Evolutionary conservation across 2,113 vertebrate genomes (phyloP).

Genomic region (Phocoena sinus): DNA sequence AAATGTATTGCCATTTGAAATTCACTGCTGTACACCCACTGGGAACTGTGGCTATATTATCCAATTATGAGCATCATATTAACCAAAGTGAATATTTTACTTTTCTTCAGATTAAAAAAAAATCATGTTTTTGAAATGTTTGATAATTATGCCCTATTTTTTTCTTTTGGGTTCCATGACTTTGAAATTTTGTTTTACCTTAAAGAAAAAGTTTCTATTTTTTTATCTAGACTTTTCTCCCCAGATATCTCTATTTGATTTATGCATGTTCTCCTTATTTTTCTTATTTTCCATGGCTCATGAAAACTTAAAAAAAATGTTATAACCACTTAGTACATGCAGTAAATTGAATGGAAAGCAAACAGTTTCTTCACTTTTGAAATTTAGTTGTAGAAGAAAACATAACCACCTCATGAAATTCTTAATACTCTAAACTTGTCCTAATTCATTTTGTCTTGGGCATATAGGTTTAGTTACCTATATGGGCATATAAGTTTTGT

Average conservation of each 20-base stretch:
- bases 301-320: neutral
- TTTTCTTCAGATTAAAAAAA: neutral
- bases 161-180: neutral
- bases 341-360: neutral
- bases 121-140: neutral
- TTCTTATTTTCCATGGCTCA: neutral
- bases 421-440: neutral
- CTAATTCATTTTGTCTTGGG: neutral
- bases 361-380: neutral
- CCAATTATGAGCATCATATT: neutral
- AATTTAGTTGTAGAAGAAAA: neutral
- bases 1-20: slow-evolving; percentile 8
- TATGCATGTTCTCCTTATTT: neutral
- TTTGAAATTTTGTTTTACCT: neutral
- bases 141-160: neutral
- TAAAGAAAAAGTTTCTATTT: neutral
- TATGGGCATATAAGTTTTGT: too few species aligned
- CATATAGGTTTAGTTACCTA: neutral
- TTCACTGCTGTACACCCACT: neutral
- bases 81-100: neutral
- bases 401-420: neutral
- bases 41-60: neutral
- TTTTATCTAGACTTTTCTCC: neutral
- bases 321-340: neutral
- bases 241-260: neutral